phyloP scores from a whole-genome alignment of 1,140 invertebrate genomes.

The Diabrotica undecimpunctata region DNA sequence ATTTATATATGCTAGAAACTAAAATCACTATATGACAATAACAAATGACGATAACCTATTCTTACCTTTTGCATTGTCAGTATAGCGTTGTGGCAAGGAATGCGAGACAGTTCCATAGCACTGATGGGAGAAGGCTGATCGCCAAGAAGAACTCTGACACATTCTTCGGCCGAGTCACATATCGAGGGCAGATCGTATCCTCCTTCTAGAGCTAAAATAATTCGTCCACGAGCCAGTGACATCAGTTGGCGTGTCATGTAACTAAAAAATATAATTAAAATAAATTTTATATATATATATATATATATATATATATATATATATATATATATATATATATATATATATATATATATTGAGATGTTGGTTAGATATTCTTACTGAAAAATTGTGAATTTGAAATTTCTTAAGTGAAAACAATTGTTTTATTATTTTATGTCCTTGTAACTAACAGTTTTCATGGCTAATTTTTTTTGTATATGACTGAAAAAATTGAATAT shows the following conservation, averaged over 20 bases:
- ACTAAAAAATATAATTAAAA: slow-evolving; percentile 42
- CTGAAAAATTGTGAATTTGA: too few species aligned
- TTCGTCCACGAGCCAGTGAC: slow-evolving; percentile 78
- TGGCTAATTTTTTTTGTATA: too few species aligned
- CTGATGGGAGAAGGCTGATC: slow-evolving; percentile 72
- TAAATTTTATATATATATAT: neutral
- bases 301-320: too few species aligned
- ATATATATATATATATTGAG: too few species aligned
- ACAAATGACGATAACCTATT: neutral
- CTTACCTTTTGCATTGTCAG: slow-evolving; percentile 79
- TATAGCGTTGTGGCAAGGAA: slow-evolving; percentile 79
- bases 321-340: too few species aligned
- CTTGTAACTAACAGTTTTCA: too few species aligned
- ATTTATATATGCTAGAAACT: too few species aligned
- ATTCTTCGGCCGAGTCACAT: slow-evolving; percentile 96
- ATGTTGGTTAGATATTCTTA: too few species aligned
- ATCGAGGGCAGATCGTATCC: slow-evolving; percentile 95
- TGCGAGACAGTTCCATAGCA: slow-evolving; percentile 73
- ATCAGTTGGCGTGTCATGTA: slow-evolving; percentile 94
- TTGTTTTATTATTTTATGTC: too few species aligned
- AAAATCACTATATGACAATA: too few species aligned
- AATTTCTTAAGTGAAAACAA: too few species aligned
- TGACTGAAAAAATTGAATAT: too few species aligned
- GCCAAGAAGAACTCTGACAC: slow-evolving; percentile 86
- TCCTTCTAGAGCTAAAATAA: slow-evolving; percentile 87